phyloP scores from a whole-genome alignment of 2,888 invertebrate species.

The Nomada ruficornis region DNA sequence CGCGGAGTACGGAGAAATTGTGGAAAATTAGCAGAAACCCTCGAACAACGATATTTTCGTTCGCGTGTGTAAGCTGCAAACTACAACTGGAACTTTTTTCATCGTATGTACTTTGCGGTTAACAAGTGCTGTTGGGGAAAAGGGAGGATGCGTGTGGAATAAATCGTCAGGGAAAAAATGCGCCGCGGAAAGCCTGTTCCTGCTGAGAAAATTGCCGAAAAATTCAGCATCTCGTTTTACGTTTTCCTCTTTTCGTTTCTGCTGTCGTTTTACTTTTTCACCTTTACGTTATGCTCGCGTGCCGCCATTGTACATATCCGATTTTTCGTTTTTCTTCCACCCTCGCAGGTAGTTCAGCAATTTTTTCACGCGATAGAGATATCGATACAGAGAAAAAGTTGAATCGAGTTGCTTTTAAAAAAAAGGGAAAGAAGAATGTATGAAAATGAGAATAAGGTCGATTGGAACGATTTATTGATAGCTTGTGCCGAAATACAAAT shows the following conservation, averaged over 20 bases:
- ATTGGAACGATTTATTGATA: not conserved
- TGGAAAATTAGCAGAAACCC: conserved; percentile 56
- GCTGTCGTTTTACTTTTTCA: not conserved
- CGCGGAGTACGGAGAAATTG: conserved; percentile 19
- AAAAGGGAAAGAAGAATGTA: not conserved
- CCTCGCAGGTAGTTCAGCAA: not conserved
- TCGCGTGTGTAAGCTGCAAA: conserved; percentile 12
- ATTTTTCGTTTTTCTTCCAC: not conserved
- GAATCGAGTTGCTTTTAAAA: not conserved
- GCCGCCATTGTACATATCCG: not conserved
- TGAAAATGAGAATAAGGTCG: no score
- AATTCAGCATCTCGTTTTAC: conserved; percentile 16
- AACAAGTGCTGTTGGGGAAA: conserved; percentile 21
- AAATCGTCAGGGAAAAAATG: conserved; percentile 50
- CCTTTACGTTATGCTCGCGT: not conserved
- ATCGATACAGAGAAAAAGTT: not conserved
- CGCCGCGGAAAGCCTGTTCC: conserved; percentile 9
- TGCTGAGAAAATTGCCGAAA: conserved; percentile 41
- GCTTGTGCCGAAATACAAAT: not conserved
- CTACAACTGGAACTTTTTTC: conserved; percentile 43
- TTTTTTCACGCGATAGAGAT: not conserved
- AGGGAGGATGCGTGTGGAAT: conserved; percentile 36
- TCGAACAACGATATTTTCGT: conserved; percentile 46
- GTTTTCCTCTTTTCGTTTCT: not conserved
- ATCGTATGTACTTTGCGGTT: conserved; percentile 42